phyloP scores from a whole-genome alignment of 2,888 invertebrate genomes.

The Hipparchia semele region DNA sequence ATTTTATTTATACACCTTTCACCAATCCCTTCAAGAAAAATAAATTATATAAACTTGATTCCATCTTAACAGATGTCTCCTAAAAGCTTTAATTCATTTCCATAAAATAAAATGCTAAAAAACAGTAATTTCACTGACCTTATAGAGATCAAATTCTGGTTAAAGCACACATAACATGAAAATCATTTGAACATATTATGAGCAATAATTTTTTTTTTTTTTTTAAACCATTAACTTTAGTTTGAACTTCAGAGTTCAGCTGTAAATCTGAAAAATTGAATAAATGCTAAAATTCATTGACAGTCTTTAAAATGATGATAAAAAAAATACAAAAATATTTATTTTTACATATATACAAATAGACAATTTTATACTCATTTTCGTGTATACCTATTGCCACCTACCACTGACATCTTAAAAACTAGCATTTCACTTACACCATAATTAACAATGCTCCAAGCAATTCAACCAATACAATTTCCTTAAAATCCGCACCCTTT shows the following conservation, averaged over 20 bases:
- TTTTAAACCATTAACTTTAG: too few relatives aligned
- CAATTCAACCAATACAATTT: neutral
- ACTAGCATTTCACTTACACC: neutral
- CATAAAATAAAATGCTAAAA: too few relatives aligned
- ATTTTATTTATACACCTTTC: constrained; percentile 38
- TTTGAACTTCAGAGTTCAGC: too few relatives aligned
- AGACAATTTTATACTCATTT: neutral
- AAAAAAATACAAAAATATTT: constrained; percentile 5
- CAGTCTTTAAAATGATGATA: neutral
- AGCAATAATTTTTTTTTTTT: too few relatives aligned
- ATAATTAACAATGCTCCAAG: neutral
- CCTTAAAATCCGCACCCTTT: neutral
- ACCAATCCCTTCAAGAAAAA: constrained; percentile 1
- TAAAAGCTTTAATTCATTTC: too few relatives aligned
- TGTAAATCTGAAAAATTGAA: too few relatives aligned
- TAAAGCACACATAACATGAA: too few relatives aligned
- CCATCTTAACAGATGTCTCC: too few relatives aligned
- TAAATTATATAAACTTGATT: too few relatives aligned
- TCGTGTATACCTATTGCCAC: neutral
- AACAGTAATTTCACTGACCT: too few relatives aligned
- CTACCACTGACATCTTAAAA: neutral
- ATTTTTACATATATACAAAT: constrained; percentile 1
- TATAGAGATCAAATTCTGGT: too few relatives aligned
- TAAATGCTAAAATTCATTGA: neutral
- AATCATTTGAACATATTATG: too few relatives aligned